These are phyloP conservation scores for Apis cerana DNA, from an alignment of 1,140 invertebrate genomes.

Conservation along the genomic window DNA sequence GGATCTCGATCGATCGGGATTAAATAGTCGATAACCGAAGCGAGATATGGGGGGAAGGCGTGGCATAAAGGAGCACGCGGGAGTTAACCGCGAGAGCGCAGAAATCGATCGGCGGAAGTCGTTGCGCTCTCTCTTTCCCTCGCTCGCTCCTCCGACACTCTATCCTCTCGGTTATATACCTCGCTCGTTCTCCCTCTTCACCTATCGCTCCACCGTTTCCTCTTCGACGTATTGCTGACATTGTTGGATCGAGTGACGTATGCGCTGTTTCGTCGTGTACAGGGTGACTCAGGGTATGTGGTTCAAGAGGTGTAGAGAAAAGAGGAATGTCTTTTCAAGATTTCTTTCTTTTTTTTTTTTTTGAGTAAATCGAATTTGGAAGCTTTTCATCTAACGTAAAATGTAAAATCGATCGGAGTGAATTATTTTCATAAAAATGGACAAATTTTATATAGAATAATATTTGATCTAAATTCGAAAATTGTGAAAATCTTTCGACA, in stretches of 20 bases:
- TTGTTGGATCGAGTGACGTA: slow-evolving; percentile 7
- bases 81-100: slow-evolving; percentile 72
- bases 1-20: slow-evolving; percentile 16
- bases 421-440: too few species aligned
- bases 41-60: slow-evolving; percentile 64
- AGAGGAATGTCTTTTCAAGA: too few species aligned
- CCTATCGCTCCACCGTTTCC: neutral
- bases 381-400: too few species aligned
- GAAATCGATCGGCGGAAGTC: slow-evolving; percentile 77
- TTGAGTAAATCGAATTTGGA: too few species aligned
- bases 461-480: too few species aligned
- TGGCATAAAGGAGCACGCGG: slow-evolving; percentile 74
- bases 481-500: too few species aligned
- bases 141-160: neutral
- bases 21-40: neutral
- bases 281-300: too few species aligned
- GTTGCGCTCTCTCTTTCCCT: slow-evolving; percentile 45
- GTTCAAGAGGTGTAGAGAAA: too few species aligned
- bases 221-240: slow-evolving; percentile 22
- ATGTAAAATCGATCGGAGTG: too few species aligned
- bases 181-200: neutral
- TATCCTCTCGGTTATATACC: too few species aligned
- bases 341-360: too few species aligned
- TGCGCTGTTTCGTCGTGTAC: neutral
- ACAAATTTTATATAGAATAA: too few species aligned